Percentiles rank a stretch among this genome's conserved stretches.
Conservation (phyloP, 37 sponge, comb jelly and placozoan genomes). For the Hexactinellida sp. region DNA sequence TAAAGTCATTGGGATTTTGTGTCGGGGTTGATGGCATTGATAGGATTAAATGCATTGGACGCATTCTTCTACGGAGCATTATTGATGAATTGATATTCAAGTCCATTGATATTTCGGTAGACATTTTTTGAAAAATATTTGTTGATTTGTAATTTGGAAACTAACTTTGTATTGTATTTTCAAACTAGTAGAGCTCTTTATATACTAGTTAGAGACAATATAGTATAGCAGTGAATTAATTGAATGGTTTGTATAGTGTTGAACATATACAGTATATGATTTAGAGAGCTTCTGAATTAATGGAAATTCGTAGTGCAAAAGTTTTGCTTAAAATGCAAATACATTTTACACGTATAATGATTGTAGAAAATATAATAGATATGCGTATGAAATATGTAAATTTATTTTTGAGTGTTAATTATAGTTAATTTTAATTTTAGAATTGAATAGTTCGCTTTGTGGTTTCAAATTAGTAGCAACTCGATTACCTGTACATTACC, state of each 20-base stretch:
- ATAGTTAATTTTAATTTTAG: too few relatives aligned
- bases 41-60: neutral
- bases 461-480: too few relatives aligned
- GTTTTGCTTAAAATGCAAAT: too few relatives aligned
- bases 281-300: neutral
- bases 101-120: neutral
- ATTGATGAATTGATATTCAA: neutral
- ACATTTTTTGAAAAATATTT: neutral
- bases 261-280: neutral
- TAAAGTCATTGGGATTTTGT: neutral
- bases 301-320: neutral
- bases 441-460: too few relatives aligned
- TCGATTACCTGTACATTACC: too few relatives aligned
- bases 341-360: too few relatives aligned
- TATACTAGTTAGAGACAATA: neutral
- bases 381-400: too few relatives aligned
- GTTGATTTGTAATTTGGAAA: neutral
- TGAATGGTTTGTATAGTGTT: neutral
- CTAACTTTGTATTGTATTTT: too few relatives aligned
- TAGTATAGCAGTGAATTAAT: neutral
- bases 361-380: too few relatives aligned
- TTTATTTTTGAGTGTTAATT: too few relatives aligned
- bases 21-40: constrained; percentile 1
- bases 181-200: neutral
- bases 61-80: neutral